Evolutionary conservation across 2,888 invertebrate genomes (phyloP).

Genomic region (Cerastoderma edule): DNA sequence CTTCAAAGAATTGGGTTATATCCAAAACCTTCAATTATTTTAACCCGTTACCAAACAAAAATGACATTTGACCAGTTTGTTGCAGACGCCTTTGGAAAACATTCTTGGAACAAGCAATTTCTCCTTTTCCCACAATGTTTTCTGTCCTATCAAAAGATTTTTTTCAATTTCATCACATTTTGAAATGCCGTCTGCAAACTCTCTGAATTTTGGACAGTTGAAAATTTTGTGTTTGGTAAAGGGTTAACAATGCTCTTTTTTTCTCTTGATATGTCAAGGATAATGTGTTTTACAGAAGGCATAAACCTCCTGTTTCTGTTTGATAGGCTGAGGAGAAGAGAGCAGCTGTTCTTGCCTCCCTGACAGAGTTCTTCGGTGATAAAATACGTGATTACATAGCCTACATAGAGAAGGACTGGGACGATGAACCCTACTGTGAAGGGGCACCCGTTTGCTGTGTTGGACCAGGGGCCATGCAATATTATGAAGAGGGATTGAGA

Average conservation of each 20-base stretch:
- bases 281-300: background rate
- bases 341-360: constrained; percentile 80
- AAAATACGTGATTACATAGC: constrained; percentile 75
- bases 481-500: constrained; percentile 73
- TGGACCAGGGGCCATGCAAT: constrained; percentile 78
- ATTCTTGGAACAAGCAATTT: no score
- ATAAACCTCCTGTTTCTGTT: background rate
- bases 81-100: no score
- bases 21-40: no score
- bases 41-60: no score
- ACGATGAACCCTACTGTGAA: constrained; percentile 78
- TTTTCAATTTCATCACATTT: background rate
- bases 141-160: background rate
- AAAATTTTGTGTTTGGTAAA: no score
- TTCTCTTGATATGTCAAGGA: no score
- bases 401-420: constrained; percentile 83
- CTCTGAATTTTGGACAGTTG: no score
- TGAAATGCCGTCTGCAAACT: no score
- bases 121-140: background rate
- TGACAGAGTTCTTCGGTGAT: constrained; percentile 81
- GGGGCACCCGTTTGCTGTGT: constrained; percentile 81
- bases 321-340: constrained; percentile 77
- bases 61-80: no score
- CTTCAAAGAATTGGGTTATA: no score
- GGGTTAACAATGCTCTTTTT: no score